Evolutionary conservation across 2,888 invertebrate genomes (phyloP).

Genomic region (Trachelus troglodyta): DNA sequence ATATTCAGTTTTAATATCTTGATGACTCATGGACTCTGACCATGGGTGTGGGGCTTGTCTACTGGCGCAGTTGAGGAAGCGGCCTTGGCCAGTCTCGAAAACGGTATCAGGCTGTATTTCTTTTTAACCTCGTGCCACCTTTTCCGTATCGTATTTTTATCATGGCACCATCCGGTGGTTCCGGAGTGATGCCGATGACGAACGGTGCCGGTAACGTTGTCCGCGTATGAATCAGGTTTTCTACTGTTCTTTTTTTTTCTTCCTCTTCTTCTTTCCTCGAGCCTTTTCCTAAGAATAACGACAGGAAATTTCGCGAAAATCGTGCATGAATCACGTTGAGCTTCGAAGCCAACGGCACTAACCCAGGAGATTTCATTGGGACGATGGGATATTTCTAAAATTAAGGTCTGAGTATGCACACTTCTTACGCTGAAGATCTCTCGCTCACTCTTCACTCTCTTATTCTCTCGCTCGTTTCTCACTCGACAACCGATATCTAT

Average conservation of each 20-base stretch:
- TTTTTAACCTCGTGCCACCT: neutral
- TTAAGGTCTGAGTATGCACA: neutral
- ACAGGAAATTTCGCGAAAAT: slow-evolving; percentile 30
- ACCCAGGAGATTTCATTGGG: neutral
- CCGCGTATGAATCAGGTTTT: neutral
- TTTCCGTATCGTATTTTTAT: slow-evolving; percentile 2
- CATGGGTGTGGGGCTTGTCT: too few species aligned
- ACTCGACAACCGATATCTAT: neutral
- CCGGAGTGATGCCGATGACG: neutral
- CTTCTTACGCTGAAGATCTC: neutral
- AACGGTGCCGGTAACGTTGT: too few species aligned
- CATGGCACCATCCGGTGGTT: neutral
- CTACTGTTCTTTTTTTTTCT: too few species aligned
- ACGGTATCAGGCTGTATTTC: too few species aligned
- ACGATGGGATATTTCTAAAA: slow-evolving; percentile 5
- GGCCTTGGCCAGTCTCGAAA: too few species aligned
- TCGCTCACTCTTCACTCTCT: neutral
- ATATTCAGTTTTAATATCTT: too few species aligned
- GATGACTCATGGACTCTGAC: too few species aligned
- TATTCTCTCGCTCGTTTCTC: neutral
- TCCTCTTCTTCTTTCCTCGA: too few species aligned
- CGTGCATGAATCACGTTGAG: slow-evolving; percentile 27
- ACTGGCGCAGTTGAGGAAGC: too few species aligned
- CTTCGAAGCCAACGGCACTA: slow-evolving; percentile 16
- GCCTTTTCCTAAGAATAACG: slow-evolving; percentile 38